Percentiles rank a stretch among this genome's conserved stretches.
These are phyloP conservation scores for Heteromormyrus szaboi DNA, from an alignment of 2,797 vertebrate species.

Conservation along the genomic window DNA sequence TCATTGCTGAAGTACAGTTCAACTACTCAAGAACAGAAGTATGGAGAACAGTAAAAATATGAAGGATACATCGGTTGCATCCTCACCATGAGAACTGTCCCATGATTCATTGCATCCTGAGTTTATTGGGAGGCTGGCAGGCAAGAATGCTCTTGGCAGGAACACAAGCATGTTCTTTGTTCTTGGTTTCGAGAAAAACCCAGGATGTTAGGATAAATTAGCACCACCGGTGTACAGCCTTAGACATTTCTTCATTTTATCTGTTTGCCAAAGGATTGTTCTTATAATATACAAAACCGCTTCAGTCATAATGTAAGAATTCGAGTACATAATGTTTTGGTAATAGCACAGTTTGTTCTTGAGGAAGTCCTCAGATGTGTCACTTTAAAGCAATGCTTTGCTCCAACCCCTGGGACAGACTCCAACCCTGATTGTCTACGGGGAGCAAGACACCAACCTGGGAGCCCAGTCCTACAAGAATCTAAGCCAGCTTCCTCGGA, in stretches of 20 bases:
- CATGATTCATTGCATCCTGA: neutral
- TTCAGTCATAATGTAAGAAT: neutral
- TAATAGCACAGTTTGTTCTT: neutral
- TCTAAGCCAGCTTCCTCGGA: conserved; percentile 75
- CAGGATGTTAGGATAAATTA: neutral
- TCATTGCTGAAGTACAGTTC: neutral
- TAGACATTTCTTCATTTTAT: neutral
- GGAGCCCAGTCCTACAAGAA: conserved; percentile 82
- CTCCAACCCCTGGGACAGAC: conserved; percentile 40
- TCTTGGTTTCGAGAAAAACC: neutral
- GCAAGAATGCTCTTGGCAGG: neutral
- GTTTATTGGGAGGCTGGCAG: neutral
- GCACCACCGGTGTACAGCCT: neutral
- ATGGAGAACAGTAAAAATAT: neutral
- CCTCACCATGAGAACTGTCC: neutral
- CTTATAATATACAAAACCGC: neutral
- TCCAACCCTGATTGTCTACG: conserved; percentile 75
- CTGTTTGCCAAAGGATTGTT: neutral
- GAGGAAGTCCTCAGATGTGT: neutral
- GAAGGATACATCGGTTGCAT: neutral
- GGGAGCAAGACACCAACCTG: conserved; percentile 74
- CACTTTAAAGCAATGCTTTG: neutral
- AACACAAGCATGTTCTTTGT: neutral
- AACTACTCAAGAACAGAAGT: neutral
- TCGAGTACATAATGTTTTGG: neutral